Percentiles rank a stretch among this genome's conserved stretches.
Evolutionary conservation across 2,113 vertebrate species (phyloP).

Genomic region (Rhegmatorhina hoffmannsi): DNA sequence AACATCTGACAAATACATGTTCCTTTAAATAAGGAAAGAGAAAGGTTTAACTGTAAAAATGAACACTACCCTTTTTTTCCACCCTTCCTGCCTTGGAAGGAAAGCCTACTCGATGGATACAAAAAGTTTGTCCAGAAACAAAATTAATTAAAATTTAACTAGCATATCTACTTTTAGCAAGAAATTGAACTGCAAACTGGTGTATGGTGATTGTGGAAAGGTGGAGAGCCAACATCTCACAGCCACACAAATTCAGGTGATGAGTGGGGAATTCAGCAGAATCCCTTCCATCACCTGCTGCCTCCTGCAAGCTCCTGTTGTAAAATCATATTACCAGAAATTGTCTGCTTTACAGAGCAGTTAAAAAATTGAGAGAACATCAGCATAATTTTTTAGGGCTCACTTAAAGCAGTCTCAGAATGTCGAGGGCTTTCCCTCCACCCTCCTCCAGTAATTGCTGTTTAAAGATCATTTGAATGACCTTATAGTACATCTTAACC

Average conservation of each 20-base stretch:
- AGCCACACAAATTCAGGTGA: not conserved
- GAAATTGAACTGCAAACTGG: not conserved
- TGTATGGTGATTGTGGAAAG: not conserved
- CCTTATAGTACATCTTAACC: conserved; percentile 78
- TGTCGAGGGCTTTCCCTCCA: not conserved
- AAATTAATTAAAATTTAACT: not conserved
- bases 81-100: not conserved
- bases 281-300: not conserved
- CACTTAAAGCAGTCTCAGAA: conserved; percentile 25
- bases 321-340: not conserved
- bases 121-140: not conserved
- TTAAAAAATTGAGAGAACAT: not conserved
- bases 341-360: not conserved
- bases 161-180: not conserved
- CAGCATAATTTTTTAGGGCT: conserved; percentile 7
- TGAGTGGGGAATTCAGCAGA: not conserved
- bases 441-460: conserved; percentile 78
- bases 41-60: not conserved
- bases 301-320: not conserved
- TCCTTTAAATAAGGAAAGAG: not conserved
- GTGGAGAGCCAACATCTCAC: not conserved
- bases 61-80: not conserved
- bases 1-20: not conserved
- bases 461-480: conserved; percentile 84
- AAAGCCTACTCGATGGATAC: not conserved